Conservation (phyloP, 2,797 vertebrate species). For the Xenops minutus region DNA sequence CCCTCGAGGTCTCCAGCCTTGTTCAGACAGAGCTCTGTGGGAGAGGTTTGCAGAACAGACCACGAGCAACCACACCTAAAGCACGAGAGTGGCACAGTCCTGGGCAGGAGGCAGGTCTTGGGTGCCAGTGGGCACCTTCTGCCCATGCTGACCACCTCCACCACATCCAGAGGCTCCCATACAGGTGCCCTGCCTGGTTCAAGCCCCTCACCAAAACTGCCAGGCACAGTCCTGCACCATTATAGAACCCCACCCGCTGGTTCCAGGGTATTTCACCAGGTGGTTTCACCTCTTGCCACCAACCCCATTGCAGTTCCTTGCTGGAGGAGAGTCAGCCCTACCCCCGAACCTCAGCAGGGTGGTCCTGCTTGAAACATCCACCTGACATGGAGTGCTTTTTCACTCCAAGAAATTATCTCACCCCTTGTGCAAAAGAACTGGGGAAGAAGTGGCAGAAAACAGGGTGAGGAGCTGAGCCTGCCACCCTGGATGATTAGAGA, state of each 20-base stretch:
- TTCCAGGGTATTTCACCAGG: background rate
- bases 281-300: background rate
- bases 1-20: background rate
- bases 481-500: background rate
- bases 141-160: background rate
- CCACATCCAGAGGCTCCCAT: background rate
- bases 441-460: background rate
- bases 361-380: background rate
- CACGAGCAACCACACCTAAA: background rate
- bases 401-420: background rate
- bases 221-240: background rate
- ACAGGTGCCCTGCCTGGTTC: background rate
- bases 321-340: background rate
- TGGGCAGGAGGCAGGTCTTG: background rate
- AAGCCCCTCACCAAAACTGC: background rate
- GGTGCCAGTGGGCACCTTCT: background rate
- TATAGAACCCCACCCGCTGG: background rate
- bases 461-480: background rate
- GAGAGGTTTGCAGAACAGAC: background rate
- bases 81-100: rapidly evolving
- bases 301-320: background rate
- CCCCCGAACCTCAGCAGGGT: background rate
- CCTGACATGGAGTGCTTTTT: background rate
- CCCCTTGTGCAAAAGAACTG: rapidly evolving
- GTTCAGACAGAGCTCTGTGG: background rate